Conservation (phyloP, 2,888 invertebrate species). For the Phengaris arion region DNA sequence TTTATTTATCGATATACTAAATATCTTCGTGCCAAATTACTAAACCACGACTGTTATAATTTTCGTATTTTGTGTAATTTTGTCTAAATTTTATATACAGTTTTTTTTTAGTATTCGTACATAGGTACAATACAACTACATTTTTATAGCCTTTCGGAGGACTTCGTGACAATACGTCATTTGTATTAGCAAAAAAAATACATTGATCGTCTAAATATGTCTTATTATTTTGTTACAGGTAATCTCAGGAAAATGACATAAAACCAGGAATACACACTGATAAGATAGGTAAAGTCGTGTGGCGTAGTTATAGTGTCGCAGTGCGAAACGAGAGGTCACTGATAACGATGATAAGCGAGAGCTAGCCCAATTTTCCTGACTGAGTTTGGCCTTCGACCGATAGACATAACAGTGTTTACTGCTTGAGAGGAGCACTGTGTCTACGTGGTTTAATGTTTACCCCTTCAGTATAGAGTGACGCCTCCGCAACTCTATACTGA, state of each 20-base stretch:
- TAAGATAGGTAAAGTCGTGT: background rate
- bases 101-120: too few relatives aligned
- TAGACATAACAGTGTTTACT: background rate
- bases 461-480: too few relatives aligned
- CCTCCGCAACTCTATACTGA: too few relatives aligned
- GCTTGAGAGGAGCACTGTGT: background rate
- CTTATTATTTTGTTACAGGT: conserved; percentile 8
- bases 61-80: too few relatives aligned
- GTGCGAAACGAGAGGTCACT: conserved; percentile 5
- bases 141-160: too few relatives aligned
- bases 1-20: background rate
- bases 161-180: too few relatives aligned
- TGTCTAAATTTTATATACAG: too few relatives aligned
- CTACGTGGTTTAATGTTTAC: too few relatives aligned
- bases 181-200: too few relatives aligned
- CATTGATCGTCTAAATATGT: background rate
- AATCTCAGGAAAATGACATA: background rate
- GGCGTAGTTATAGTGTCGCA: conserved; percentile 4
- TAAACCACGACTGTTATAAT: too few relatives aligned
- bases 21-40: too few relatives aligned
- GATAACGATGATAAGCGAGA: background rate
- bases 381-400: background rate
- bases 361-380: conserved; percentile 9
- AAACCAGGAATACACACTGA: conserved; percentile 3
- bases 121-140: too few relatives aligned